Evolutionary conservation across 2,797 vertebrate species (phyloP), one percentile per base, ranked within the genome.

Genomic region (Scyliorhinus canicula): DNA sequence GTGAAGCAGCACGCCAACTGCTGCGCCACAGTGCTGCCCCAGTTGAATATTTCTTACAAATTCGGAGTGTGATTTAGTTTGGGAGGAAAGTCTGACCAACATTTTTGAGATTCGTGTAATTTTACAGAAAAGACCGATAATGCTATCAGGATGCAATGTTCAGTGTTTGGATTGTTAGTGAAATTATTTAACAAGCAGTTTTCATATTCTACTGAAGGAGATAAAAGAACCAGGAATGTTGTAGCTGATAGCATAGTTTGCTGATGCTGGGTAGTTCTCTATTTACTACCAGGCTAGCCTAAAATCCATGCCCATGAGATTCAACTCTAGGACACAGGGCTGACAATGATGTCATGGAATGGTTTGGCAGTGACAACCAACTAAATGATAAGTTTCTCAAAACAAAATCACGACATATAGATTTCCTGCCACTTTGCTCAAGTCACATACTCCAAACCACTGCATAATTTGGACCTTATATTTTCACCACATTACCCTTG

Each of bases 171-270:
- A 93, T 35, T 55, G 93, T 67, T 67, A 71, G 16, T 57, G 85
- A 57, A 57, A 55, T 88, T 28, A 88, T 71, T 71, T 71, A 52
- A 93, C 93, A 93, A 71, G 16, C 93, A 93, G 47, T 52, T 67
- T 93, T 93, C 93, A 71, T 67, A 93, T 93, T 93, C 47, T 93
- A 52, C 28, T 19, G 65, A 47, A 71, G 67, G 47, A 93, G 93
- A 93, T 93, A 71, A 93, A 93, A 52, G 44, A 26, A 35, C 57
- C 19, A 88, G 88, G 88, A 91, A 91, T 65, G 88, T 63, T 26
- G n/a, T 21, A 91, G 19, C 19, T 24, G 88, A 91, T 65, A 91
- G 60, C 57, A 65, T 21, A 91, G 16, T 90, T n/a, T 57, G 52
- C 35, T 35, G 5, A 52, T 52, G 12, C n/a, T 40, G 55, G 31